Evolutionary conservation across 2,888 invertebrate genomes (phyloP).

Genomic region (Pelosia muscerda): DNA sequence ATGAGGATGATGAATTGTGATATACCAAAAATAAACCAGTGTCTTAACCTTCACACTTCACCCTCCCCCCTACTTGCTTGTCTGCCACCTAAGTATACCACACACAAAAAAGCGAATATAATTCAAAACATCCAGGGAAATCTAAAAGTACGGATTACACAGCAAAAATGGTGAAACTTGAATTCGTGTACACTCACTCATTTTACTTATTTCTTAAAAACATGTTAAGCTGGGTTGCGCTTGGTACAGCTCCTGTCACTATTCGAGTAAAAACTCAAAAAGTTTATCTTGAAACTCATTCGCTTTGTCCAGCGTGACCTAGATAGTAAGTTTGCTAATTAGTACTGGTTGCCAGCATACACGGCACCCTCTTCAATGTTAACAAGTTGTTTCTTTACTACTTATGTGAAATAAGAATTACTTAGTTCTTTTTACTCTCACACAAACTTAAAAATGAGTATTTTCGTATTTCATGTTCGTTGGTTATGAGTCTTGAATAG

Average conservation of each 20-base stretch:
- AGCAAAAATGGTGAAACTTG: not conserved
- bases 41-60: no score
- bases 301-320: conserved; percentile 60
- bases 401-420: conserved; percentile 39
- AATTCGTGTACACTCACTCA: not conserved
- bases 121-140: not conserved
- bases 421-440: conserved; percentile 30
- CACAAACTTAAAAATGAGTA: conserved; percentile 23
- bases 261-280: conserved; percentile 35
- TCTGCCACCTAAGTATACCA: no score
- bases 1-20: no score
- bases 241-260: conserved; percentile 33
- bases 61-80: no score
- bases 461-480: not conserved
- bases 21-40: no score
- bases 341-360: conserved; percentile 51
- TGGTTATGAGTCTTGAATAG: not conserved
- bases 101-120: no score
- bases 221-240: conserved; percentile 8
- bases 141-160: not conserved
- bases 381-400: conserved; percentile 46
- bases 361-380: conserved; percentile 43
- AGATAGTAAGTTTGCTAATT: conserved; percentile 66
- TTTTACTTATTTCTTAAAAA: not conserved
- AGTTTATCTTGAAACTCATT: conserved; percentile 52